Evolutionary conservation across 2,888 invertebrate species (phyloP), one percentile per base, ranked within the genome.

Genomic region (Agrotis exclamationis): DNA sequence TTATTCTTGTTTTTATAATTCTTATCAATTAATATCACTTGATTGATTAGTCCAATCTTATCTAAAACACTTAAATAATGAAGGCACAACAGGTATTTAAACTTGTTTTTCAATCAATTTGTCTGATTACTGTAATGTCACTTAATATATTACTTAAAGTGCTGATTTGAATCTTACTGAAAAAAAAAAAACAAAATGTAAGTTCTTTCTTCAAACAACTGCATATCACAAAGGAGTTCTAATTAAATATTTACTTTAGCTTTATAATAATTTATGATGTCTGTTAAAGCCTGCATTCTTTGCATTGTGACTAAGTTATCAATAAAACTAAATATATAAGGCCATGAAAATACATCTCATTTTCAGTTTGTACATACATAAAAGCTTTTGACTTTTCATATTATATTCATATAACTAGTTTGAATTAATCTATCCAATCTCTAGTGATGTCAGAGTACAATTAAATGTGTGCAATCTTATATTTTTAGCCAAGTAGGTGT

Each of bases 41-140:
- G 9, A 16, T 76, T 66, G 58, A 79, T 73, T 63, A 54, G 48
- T 50, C n/a, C 54, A n/a, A 44, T 51, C 7, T 79, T 67, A 67
- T 74, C 54, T 56, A 14, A 47, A 56, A 62, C 24, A 58, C 18
- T 64, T 71, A n/a, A n/a, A n/a, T n/a, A 4, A 44, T 56, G 22
- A 58, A 39, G 9, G 39, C 39, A 60, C 57, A 39, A 39, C 11
- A 11, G 39, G 39, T 14, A 50, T 62, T 48, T 58, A 51, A 28
- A 62, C 44, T 66, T 63, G 44, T 64, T 57, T 63, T 63, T 54
- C 58, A 54, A 63, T 79, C 2, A 54, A 39, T 59, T 59, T 5
- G 0, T 59, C n/a, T 54, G 50, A 51, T 67, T 51, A 47, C n/a
- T 45, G 24, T 9, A 47, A 47, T 48, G 47, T 78, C 20, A 65